Percentiles rank a stretch among this genome's conserved stretches.
These are phyloP conservation scores for Chinchilla lanigera DNA, from an alignment of 2,113 vertebrate species.

Conservation along the genomic window DNA sequence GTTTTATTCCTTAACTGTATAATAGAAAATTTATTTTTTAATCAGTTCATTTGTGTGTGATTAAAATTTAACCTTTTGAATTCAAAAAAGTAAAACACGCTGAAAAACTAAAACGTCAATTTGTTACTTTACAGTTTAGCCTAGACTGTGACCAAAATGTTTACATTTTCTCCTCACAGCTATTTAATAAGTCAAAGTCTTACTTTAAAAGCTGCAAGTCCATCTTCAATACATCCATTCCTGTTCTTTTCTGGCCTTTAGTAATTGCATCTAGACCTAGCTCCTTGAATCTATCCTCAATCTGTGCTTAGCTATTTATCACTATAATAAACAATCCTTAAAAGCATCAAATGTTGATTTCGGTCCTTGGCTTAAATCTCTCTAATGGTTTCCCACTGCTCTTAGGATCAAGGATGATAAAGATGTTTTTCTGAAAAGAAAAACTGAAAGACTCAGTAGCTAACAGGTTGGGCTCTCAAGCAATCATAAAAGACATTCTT, in stretches of 20 bases:
- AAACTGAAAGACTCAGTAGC: not conserved
- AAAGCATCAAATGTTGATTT: not conserved
- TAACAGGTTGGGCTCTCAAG: not conserved
- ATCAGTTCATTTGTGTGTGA: not conserved
- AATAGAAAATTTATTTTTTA: conserved; percentile 19
- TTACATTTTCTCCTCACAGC: not conserved
- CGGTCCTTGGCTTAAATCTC: not conserved
- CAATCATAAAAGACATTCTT: not conserved
- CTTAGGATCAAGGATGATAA: not conserved
- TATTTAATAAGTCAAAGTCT: not conserved
- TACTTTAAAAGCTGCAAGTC: not conserved
- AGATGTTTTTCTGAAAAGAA: not conserved
- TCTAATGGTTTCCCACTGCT: not conserved
- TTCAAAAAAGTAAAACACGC: not conserved
- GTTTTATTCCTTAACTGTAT: not conserved
- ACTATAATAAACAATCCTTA: not conserved
- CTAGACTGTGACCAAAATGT: not conserved
- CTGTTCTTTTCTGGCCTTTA: not conserved
- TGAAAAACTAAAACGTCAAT: not conserved
- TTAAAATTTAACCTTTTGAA: not conserved
- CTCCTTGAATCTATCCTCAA: not conserved
- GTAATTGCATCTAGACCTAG: not conserved
- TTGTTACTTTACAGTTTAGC: not conserved
- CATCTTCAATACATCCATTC: too few species aligned
- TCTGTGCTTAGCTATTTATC: not conserved